Base-by-base conservation (phyloP, 2,888 invertebrate species). In the Eupithecia exiguata region DNA sequence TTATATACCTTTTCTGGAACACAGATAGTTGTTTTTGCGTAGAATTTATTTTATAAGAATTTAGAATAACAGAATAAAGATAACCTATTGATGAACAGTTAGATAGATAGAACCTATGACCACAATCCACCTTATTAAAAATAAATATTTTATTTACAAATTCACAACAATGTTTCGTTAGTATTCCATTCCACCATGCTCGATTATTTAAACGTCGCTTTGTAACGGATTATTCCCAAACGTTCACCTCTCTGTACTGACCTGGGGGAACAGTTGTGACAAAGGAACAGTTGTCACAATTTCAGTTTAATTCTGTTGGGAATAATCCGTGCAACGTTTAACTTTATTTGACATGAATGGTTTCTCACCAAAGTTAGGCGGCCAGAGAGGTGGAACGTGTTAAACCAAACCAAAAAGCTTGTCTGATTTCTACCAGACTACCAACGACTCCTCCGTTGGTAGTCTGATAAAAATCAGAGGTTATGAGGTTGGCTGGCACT, bases 1-100 rank as follows among this genome's bases (percentile, higher is more conserved):
- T 1, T 61, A 61, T 1, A 4, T 30, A 30, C 30, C 4, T 5
- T 30, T 18, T 30, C 14, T 25, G 18, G 25, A 30, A 30, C 30
- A 30, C 21, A 30, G 16, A n/a, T n/a, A n/a, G 14, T 61, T 30
- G 14, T 61, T 30, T 9, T 25, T 30, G 61, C 25, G 21, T 61
- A 5, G 61, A 30, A 61, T 30, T 4, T 14, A 30, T 30, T 53
- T 12, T 10, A 61, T 16, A 7, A 25, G 21, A 35, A 62, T 35
- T 62, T 62, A 35, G 62, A 62, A 35, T 35, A 18, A 16, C 14
- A 61, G 30, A 30, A 61, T 5, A 30, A 30, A 30, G 61, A 79
- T 72, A 74, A 63, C 75, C 69, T 72, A 77, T 77, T 80, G 78
- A 65, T 10, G 65, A 66, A 63, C 49, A 43, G 69, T 35, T 18